phyloP scores from a whole-genome alignment of 1,140 invertebrate genomes.

The Hermetia illucens region DNA sequence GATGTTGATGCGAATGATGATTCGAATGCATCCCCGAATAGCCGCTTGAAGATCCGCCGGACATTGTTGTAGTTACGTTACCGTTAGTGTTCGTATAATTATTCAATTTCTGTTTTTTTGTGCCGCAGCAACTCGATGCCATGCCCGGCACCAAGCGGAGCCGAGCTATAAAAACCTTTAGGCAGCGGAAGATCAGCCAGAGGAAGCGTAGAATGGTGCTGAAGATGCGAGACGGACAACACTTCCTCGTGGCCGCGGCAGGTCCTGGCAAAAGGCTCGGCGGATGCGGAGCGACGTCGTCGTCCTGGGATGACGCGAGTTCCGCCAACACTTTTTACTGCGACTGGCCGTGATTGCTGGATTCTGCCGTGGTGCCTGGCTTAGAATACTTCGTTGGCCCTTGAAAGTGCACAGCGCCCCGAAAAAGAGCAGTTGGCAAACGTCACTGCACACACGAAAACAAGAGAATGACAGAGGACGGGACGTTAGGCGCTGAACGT shows the following conservation, averaged over 20 bases:
- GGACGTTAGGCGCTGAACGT: neutral
- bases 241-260: neutral
- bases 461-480: neutral
- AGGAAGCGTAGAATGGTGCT: neutral
- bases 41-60: neutral
- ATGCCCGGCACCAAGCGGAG: neutral
- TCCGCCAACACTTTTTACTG: no score
- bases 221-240: neutral
- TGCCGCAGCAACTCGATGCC: neutral
- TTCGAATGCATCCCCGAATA: neutral
- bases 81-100: neutral
- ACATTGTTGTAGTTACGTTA: neutral
- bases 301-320: no score
- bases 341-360: no score
- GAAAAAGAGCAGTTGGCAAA: no score
- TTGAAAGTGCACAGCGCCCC: no score
- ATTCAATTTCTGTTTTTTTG: neutral
- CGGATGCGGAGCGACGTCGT: no score
- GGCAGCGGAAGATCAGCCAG: neutral
- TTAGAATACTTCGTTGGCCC: no score
- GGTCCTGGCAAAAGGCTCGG: neutral
- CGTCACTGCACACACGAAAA: no score
- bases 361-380: no score
- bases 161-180: neutral
- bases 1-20: neutral